Conservation (phyloP, 2,888 invertebrate genomes). For the Andrena camellia region DNA sequence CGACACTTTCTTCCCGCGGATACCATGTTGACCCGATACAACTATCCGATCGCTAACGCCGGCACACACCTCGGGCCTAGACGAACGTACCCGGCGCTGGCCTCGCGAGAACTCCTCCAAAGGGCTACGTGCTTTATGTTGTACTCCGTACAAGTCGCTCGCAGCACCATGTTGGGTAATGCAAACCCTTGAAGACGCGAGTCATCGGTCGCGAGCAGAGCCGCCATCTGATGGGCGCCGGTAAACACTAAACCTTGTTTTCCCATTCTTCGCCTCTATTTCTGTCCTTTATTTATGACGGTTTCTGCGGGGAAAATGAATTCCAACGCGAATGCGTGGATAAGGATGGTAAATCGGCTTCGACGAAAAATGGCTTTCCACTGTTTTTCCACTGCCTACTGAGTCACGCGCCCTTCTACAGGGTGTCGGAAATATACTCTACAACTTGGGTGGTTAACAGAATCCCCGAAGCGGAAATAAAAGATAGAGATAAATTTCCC, state of each 20-base stretch:
- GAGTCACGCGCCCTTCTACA: not conserved
- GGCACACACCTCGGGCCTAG: not conserved
- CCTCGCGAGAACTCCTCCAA: not conserved
- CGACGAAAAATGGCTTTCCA: not conserved
- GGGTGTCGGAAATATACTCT: too few species aligned
- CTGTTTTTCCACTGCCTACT: not conserved
- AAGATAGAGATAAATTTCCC: too few species aligned
- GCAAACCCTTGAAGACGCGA: constrained; percentile 60
- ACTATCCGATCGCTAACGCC: not conserved
- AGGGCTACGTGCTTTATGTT: not conserved
- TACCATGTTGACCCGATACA: constrained; percentile 2
- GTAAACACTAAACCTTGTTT: constrained; percentile 66
- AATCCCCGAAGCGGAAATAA: too few species aligned
- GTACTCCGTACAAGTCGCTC: not conserved
- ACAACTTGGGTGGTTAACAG: too few species aligned
- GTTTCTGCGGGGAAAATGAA: not conserved
- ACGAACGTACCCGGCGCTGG: too few species aligned
- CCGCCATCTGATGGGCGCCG: constrained; percentile 79
- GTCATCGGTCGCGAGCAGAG: constrained; percentile 72
- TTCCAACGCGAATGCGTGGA: not conserved
- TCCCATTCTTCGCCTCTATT: constrained; percentile 28
- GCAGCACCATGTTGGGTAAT: constrained; percentile 22
- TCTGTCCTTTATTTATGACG: not conserved
- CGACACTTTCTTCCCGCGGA: constrained; percentile 48
- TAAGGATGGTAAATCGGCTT: not conserved